Percentiles rank a stretch among this genome's conserved stretches.
phyloP scores from a whole-genome alignment of 2,797 vertebrate species.

The Chiloscyllium punctatum region DNA sequence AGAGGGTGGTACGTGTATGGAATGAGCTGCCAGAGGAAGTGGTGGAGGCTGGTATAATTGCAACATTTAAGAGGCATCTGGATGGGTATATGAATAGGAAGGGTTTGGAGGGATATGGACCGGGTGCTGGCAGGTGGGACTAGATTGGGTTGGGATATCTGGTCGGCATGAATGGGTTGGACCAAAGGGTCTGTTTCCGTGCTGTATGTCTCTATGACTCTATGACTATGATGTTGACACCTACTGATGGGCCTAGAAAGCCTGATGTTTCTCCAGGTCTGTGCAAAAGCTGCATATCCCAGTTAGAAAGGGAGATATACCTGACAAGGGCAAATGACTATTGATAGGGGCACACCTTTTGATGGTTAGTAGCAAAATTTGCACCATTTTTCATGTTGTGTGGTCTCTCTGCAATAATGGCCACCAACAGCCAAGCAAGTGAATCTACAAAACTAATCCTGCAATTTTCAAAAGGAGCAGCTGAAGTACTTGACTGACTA shows the following conservation, averaged over 20 bases:
- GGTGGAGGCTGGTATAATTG: no score
- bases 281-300: not conserved
- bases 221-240: not conserved
- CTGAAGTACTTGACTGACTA: not conserved
- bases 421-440: not conserved
- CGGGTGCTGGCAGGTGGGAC: no score
- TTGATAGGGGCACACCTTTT: not conserved
- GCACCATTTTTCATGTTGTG: not conserved
- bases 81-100: no score
- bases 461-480: not conserved
- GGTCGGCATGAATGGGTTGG: no score
- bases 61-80: no score
- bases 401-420: not conserved
- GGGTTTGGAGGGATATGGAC: no score
- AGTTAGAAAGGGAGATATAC: not conserved
- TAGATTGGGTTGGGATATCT: no score
- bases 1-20: no score
- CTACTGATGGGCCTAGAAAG: no score
- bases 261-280: not conserved
- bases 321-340: not conserved
- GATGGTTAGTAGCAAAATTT: not conserved
- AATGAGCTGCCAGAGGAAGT: no score
- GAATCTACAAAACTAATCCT: not conserved
- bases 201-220: no score
- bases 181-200: no score